phyloP scores from a whole-genome alignment of 2,113 vertebrate genomes.

The Cyprinodon tularosa region DNA sequence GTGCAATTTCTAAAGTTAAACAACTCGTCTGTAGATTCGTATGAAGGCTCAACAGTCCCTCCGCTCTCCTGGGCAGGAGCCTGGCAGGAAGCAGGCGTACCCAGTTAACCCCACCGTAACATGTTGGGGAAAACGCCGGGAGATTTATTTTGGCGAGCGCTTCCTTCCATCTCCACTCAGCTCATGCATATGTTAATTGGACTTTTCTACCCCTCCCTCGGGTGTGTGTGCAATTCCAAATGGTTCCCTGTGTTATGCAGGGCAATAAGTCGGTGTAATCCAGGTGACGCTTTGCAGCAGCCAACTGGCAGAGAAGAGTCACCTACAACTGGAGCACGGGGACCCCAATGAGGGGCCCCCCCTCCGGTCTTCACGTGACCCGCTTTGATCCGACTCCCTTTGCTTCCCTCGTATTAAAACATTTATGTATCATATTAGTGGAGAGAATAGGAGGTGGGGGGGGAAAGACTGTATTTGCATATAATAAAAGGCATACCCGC shows the following conservation, averaged over 20 bases:
- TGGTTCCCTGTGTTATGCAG: constrained; percentile 61
- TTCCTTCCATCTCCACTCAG: constrained; percentile 54
- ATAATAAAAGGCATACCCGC: constrained; percentile 69
- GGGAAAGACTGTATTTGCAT: constrained; percentile 75
- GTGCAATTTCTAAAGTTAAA: constrained; percentile 37
- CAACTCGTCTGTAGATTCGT: constrained; percentile 18
- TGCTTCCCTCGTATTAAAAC: constrained; percentile 59
- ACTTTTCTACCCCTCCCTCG: constrained; percentile 48
- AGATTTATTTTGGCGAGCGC: constrained; percentile 64
- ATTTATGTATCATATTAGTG: constrained; percentile 74
- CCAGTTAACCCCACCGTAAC: constrained; percentile 54
- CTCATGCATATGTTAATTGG: constrained; percentile 78
- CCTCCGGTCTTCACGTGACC: constrained; percentile 33
- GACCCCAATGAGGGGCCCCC: constrained; percentile 41
- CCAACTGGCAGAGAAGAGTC: constrained; percentile 56
- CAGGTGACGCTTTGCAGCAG: constrained; percentile 61
- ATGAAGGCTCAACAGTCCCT: constrained; percentile 4
- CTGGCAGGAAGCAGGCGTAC: constrained; percentile 20
- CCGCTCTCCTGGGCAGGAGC: too few relatives aligned
- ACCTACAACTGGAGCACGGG: constrained; percentile 36
- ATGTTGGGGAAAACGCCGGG: constrained; percentile 43
- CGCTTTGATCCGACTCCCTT: constrained; percentile 48
- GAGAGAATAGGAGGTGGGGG: constrained; percentile 45
- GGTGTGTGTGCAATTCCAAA: constrained; percentile 66
- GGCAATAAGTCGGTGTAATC: constrained; percentile 61